These are phyloP conservation scores for Oceanites oceanicus DNA, from an alignment of 2,113 vertebrate species.

Conservation along the genomic window DNA sequence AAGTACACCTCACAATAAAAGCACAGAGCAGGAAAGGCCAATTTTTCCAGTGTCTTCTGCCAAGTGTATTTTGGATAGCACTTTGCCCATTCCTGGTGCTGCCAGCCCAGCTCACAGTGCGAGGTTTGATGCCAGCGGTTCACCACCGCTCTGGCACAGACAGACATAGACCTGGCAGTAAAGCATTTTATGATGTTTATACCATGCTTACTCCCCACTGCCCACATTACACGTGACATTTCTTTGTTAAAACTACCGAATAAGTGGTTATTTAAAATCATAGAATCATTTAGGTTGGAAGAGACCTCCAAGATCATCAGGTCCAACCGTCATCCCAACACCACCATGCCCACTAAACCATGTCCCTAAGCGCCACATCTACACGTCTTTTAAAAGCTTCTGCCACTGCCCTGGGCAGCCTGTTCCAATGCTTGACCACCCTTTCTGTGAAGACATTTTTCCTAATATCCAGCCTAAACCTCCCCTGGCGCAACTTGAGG, in stretches of 20 bases:
- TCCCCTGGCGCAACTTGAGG: too few relatives aligned
- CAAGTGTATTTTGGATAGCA: neutral
- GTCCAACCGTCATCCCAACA: too few relatives aligned
- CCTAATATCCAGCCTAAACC: too few relatives aligned
- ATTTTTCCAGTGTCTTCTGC: neutral
- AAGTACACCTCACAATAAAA: neutral
- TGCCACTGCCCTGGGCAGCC: too few relatives aligned
- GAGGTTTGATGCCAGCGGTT: neutral
- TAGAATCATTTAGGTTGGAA: too few relatives aligned
- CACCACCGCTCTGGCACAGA: neutral
- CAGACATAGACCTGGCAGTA: neutral
- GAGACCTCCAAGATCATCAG: too few relatives aligned
- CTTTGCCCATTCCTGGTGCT: too few relatives aligned
- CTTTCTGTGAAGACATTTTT: too few relatives aligned
- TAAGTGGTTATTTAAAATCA: neutral
- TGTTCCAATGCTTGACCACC: too few relatives aligned
- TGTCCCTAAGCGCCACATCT: too few relatives aligned
- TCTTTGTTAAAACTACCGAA: neutral
- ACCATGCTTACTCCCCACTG: neutral
- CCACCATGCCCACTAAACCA: too few relatives aligned
- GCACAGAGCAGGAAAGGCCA: neutral
- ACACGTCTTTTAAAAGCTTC: too few relatives aligned
- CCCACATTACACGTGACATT: accelerated
- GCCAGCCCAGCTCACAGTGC: neutral
- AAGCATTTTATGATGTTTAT: neutral